Percentiles rank a stretch among this genome's conserved stretches.
These are phyloP conservation scores for Lochmaea capreae DNA, from an alignment of 2,888 invertebrate genomes.

Conservation along the genomic window DNA sequence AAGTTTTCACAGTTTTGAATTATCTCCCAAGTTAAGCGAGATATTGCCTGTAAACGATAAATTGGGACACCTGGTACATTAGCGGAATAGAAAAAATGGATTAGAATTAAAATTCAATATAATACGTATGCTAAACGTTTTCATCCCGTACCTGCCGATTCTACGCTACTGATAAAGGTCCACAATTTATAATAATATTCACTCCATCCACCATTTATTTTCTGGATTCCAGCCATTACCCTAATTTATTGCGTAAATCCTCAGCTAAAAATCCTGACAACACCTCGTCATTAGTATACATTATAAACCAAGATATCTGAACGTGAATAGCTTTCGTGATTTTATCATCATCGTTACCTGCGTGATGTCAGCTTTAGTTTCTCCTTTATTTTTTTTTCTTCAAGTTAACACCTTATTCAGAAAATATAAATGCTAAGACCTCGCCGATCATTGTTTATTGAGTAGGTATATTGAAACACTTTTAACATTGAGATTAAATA, in stretches of 20 bases:
- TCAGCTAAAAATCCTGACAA: neutral
- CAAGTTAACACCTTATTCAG: neutral
- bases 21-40: too few species aligned
- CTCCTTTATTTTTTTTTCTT: neutral
- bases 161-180: neutral
- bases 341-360: neutral
- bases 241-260: neutral
- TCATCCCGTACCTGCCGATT: too few species aligned
- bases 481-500: too few species aligned
- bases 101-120: too few species aligned
- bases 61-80: too few species aligned
- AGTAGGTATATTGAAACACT: too few species aligned
- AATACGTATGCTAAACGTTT: too few species aligned
- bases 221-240: neutral
- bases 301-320: neutral
- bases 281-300: neutral
- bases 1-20: too few species aligned
- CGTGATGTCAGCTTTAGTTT: neutral
- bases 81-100: too few species aligned
- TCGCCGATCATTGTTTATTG: too few species aligned
- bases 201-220: neutral
- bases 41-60: too few species aligned
- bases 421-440: neutral
- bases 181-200: neutral
- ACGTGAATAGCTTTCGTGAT: neutral